A percentile compares a stretch with the other conserved stretches of the same genome.
Evolutionary conservation across 1,140 invertebrate species (phyloP).

Genomic region (Hermetia illucens): DNA sequence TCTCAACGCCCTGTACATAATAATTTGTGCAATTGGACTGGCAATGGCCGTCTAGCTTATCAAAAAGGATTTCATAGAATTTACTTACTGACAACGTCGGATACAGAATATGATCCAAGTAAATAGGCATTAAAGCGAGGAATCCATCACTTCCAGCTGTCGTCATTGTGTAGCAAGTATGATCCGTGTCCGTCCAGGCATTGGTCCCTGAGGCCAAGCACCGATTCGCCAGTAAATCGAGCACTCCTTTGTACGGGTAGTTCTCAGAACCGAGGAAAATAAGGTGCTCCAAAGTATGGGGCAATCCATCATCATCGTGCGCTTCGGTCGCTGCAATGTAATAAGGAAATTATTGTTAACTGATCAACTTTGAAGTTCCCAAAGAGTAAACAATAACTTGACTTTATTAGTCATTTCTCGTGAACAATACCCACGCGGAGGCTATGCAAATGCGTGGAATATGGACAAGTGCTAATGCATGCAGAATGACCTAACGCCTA

Average conservation of each 20-base stretch:
- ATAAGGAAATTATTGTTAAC: too few relatives aligned
- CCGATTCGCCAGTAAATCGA: slow-evolving; percentile 77
- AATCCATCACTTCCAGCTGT: slow-evolving; percentile 81
- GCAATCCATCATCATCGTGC: slow-evolving; percentile 79
- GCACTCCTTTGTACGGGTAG: slow-evolving; percentile 80
- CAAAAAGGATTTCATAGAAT: too few relatives aligned
- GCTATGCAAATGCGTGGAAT: neutral
- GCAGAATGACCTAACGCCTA: too few relatives aligned
- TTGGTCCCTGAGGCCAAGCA: slow-evolving; percentile 84
- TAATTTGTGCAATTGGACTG: too few relatives aligned
- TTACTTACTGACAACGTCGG: slow-evolving; percentile 59
- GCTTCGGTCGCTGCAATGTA: slow-evolving; percentile 66
- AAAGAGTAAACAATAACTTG: slow-evolving; percentile 1
- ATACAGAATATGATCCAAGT: slow-evolving; percentile 78
- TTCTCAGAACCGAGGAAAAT: slow-evolving; percentile 81
- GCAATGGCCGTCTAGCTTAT: too few relatives aligned
- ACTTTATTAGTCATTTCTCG: too few relatives aligned
- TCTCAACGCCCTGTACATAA: too few relatives aligned
- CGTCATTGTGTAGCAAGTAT: slow-evolving; percentile 78
- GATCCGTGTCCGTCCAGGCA: slow-evolving; percentile 56
- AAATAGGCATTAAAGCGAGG: slow-evolving; percentile 75
- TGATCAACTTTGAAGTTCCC: neutral
- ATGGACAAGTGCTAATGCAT: neutral
- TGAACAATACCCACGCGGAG: neutral
- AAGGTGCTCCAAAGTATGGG: slow-evolving; percentile 85